Base-by-base conservation (phyloP, 2,888 invertebrate species). In the Ormyrus pomaceus region DNA sequence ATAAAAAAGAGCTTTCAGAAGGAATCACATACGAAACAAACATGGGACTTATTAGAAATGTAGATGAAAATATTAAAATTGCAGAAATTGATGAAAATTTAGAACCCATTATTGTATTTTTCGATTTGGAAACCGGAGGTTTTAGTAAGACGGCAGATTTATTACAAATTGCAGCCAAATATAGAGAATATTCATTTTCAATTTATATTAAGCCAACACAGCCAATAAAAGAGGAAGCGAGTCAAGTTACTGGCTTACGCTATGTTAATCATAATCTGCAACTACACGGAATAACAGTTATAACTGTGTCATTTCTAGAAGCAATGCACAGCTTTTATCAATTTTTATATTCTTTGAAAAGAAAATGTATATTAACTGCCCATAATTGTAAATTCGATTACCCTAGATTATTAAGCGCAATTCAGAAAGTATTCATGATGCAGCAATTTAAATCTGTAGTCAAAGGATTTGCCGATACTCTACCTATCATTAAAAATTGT, bases 311-410 rank as follows among this genome's bases (percentile, higher is more conserved):
- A 5, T 56, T 56, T 11, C 11, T 1, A 10, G 51, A 56, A n/a
- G n/a, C 62, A 45, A 61, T 82, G 65, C 11, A 64, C 34, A 56
- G 61, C 48, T 66, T 66, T 66, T 66, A 66, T 51, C 34, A 55
- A 10, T 69, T 69, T 55, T 55, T 69, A 55, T 56, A 9, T 58
- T 56, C 10, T 2, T 69, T 69, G 4, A 55, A 66, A 59, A 68
- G 45, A 46, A 80, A 59, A 65, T 78, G 82, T 51, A 55, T 82
- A 5, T 69, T 77, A 56, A 50, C 64, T 19, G 75, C 77, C 51
- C 80, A 82, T 61, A 80, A 80, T 75, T 69, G 69, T 51, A 68
- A 51, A 10, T 82, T 82, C 56, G 72, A 80, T 80, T 68, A 59
- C 50, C 71, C 80, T 6, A 45, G 80, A 19, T 61, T 82, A 70